Conservation (phyloP, 2,888 invertebrate genomes). For the Drosophila monieri region DNA sequence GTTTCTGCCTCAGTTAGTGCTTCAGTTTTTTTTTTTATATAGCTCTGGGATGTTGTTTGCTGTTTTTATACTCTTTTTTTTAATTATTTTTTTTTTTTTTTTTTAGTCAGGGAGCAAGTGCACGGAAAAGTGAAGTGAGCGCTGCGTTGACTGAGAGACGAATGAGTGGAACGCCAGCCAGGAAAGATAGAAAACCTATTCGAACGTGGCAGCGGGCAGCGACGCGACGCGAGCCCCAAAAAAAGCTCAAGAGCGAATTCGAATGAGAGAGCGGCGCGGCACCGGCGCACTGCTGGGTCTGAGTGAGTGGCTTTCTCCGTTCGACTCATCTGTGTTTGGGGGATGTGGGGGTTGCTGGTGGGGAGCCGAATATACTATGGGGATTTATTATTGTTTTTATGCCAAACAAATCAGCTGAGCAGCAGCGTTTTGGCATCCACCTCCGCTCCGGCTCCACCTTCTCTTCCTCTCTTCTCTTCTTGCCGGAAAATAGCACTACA, state of each 20-base stretch:
- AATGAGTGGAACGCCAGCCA: conserved; percentile 45
- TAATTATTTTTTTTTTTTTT: too few species aligned
- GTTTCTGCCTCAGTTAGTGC: conserved; percentile 8
- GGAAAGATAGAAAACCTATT: conserved; percentile 8
- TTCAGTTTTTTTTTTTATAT: conserved; percentile 27
- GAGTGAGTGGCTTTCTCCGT: conserved; percentile 55
- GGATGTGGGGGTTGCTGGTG: not conserved
- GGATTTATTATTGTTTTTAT: conserved; percentile 72
- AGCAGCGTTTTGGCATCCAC: not conserved
- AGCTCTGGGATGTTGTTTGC: conserved; percentile 6
- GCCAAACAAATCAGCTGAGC: conserved; percentile 62
- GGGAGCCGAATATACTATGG: conserved; percentile 9
- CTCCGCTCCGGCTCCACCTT: not conserved
- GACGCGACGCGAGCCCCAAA: conserved; percentile 24
- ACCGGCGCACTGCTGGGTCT: conserved; percentile 58
- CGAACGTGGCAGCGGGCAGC: conserved; percentile 11
- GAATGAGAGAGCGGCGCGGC: conserved; percentile 16
- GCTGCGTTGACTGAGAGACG: conserved; percentile 56
- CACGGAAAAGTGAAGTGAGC: conserved; percentile 66
- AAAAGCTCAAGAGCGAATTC: conserved; percentile 19
- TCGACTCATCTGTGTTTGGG: conserved; percentile 17
- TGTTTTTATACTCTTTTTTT: conserved; percentile 15
- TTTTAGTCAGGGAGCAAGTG: conserved; percentile 57
- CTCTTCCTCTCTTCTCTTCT: conserved; percentile 6
- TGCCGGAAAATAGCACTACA: not conserved